These are phyloP conservation scores for Gopherus evgoodei DNA, from an alignment of 2,113 vertebrate species.

Conservation along the genomic window DNA sequence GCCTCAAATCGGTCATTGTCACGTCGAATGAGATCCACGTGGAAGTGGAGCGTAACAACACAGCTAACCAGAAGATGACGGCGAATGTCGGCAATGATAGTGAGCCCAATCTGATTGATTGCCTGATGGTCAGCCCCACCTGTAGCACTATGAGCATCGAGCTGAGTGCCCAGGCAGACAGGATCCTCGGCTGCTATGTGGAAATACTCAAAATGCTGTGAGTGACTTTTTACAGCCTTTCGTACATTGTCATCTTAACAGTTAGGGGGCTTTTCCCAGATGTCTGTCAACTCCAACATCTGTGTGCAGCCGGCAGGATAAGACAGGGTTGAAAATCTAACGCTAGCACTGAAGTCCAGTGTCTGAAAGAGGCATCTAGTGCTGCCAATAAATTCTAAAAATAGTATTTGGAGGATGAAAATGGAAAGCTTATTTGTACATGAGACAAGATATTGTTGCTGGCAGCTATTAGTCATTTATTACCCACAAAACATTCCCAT, in stretches of 20 bases:
- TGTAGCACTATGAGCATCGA: conserved; percentile 97
- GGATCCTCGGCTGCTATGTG: conserved; percentile 95
- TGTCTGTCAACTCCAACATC: conserved; percentile 24
- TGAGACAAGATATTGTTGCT: conserved; percentile 12
- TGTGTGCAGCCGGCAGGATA: conserved; percentile 7
- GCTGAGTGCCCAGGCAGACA: conserved; percentile 94
- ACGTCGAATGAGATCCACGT: conserved; percentile 97
- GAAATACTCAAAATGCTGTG: conserved; percentile 99
- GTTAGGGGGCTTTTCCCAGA: background rate
- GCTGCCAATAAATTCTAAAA: conserved; percentile 60
- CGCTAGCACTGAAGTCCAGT: conserved; percentile 2
- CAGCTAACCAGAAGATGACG: conserved; percentile 89
- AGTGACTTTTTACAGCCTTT: conserved; percentile 73
- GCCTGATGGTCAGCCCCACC: conserved; percentile 96
- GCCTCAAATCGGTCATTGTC: conserved; percentile 88
- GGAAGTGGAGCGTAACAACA: conserved; percentile 96
- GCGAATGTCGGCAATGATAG: conserved; percentile 88
- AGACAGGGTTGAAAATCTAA: conserved; percentile 43
- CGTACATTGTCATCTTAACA: background rate
- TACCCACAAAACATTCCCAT: conserved; percentile 11
- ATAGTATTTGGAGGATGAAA: conserved; percentile 62
- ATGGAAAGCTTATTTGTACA: conserved; percentile 48
- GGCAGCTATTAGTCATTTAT: conserved; percentile 45
- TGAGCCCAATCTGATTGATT: conserved; percentile 98
- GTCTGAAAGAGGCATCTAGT: conserved; percentile 64